Base-by-base conservation (phyloP, 2,888 invertebrate species). In the Yponomeuta sedellus region DNA sequence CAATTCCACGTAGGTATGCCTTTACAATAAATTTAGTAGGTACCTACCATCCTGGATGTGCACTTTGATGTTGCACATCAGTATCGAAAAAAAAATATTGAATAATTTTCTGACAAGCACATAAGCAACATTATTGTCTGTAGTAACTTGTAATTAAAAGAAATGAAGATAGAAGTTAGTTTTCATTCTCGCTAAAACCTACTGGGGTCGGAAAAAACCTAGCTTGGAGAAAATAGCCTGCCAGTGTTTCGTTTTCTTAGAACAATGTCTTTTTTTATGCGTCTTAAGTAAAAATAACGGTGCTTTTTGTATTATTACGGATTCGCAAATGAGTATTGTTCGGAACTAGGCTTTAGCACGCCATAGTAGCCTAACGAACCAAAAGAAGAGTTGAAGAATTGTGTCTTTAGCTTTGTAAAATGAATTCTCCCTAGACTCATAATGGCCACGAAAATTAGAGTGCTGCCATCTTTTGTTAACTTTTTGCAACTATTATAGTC, bases 211-310 rank as follows among this genome's bases (percentile, higher is more conserved):
- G n/a, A n/a, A n/a, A n/a, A n/a, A n/a, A n/a, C n/a, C n/a, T n/a
- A 52, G 44, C 44, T 52, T 12, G 12, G 44, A 52, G 44, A 52
- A 52, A 52, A 52, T 52, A 16, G 44, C 3, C 44, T 12, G 44
- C 44, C 44, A 16, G 44, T 52, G 58, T 22, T 20, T 11, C 71
- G 73, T 76, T 72, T 76, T 76, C 74, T 75, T 74, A 71, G 70
- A 76, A 77, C 74, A 77, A 74, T 77, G 74, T 70, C 73, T 76
- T 66, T 65, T 70, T 77, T 74, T 69, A 67, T 72, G 68, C 68
- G 65, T 67, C 66, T 71, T 69, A 70, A 71, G 66, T 59, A 12
- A 71, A 70, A 69, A 71, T 72, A 74, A 77, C 70, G 70, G 69
- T 67, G 67, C 67, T 61, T 68, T 67, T 64, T 71, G 1, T 52